Percentiles rank a stretch among this genome's conserved stretches.
phyloP scores from a whole-genome alignment of 2,888 invertebrate species.

The Hemaris fuciformis region DNA sequence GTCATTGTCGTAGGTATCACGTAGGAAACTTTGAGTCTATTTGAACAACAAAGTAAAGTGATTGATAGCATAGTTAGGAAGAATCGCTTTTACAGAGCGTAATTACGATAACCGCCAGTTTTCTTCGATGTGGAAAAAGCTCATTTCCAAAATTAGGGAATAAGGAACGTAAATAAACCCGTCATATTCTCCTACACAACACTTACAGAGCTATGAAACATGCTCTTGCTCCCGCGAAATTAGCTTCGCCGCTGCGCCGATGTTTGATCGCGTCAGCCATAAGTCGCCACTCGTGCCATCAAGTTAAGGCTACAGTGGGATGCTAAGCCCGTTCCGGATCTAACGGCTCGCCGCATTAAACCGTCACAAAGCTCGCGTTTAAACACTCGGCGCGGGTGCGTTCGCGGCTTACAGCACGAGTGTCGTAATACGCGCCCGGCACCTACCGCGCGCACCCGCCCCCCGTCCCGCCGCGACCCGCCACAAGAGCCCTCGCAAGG shows the following conservation, averaged over 20 bases:
- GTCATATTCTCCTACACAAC: too few species aligned
- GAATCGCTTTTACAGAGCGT: too few species aligned
- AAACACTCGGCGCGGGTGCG: constrained; percentile 41
- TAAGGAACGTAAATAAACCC: too few species aligned
- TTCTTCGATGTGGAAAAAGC: too few species aligned
- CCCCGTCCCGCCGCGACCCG: background rate
- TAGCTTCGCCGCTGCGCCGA: background rate
- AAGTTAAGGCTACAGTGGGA: constrained; percentile 6
- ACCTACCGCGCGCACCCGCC: background rate
- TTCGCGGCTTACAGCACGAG: constrained; percentile 22
- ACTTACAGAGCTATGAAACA: too few species aligned
- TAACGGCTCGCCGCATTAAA: constrained; percentile 33
- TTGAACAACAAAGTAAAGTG: too few species aligned
- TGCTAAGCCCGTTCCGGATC: constrained; percentile 4
- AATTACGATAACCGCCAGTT: too few species aligned
- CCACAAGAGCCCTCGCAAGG: background rate
- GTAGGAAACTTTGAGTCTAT: too few species aligned
- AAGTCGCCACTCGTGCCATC: background rate
- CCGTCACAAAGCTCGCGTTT: constrained; percentile 66
- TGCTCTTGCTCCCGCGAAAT: background rate
- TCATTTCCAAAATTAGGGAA: too few species aligned
- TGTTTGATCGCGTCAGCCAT: constrained; percentile 2
- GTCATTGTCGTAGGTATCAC: too few species aligned
- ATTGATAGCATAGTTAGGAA: too few species aligned
- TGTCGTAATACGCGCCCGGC: constrained; percentile 24